Conservation (phyloP, 2,797 vertebrate genomes). For the Leptatherina wallacei region DNA sequence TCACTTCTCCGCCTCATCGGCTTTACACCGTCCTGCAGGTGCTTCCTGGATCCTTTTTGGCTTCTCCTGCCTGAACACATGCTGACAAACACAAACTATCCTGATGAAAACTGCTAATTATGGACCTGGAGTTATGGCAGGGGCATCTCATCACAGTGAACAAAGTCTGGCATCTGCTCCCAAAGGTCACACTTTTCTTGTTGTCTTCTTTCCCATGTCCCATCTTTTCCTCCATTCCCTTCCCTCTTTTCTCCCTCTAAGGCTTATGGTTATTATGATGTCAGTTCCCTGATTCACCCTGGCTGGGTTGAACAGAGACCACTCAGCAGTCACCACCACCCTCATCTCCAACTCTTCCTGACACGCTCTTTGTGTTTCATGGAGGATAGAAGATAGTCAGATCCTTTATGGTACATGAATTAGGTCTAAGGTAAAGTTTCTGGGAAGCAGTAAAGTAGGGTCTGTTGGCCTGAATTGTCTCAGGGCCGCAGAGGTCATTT, state of each 20-base stretch:
- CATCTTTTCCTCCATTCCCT: neutral
- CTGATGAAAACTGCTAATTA: slow-evolving; percentile 47
- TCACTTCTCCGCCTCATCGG: slow-evolving; percentile 56
- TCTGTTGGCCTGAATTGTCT: slow-evolving; percentile 8
- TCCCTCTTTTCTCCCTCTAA: slow-evolving; percentile 15
- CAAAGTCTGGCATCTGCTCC: slow-evolving; percentile 44
- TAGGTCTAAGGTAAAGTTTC: slow-evolving; percentile 33
- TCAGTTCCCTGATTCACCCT: slow-evolving; percentile 53
- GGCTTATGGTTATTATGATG: slow-evolving; percentile 46
- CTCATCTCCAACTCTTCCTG: neutral
- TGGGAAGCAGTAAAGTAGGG: neutral
- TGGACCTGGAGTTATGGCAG: slow-evolving; percentile 19
- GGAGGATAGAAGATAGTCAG: slow-evolving; percentile 24
- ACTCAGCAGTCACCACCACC: neutral
- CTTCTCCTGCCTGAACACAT: neutral
- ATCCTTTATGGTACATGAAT: slow-evolving; percentile 37
- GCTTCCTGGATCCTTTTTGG: slow-evolving; percentile 32
- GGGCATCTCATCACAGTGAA: slow-evolving; percentile 36
- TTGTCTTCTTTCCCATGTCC: neutral
- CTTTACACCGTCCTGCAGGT: slow-evolving; percentile 44
- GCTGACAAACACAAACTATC: slow-evolving; percentile 11
- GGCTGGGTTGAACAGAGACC: slow-evolving; percentile 50
- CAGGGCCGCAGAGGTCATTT: slow-evolving; percentile 25
- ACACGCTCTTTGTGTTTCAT: neutral
- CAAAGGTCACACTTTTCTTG: slow-evolving; percentile 1